phyloP scores from a whole-genome alignment of 2,113 vertebrate genomes.

The Craseonycteris thonglongyai region DNA sequence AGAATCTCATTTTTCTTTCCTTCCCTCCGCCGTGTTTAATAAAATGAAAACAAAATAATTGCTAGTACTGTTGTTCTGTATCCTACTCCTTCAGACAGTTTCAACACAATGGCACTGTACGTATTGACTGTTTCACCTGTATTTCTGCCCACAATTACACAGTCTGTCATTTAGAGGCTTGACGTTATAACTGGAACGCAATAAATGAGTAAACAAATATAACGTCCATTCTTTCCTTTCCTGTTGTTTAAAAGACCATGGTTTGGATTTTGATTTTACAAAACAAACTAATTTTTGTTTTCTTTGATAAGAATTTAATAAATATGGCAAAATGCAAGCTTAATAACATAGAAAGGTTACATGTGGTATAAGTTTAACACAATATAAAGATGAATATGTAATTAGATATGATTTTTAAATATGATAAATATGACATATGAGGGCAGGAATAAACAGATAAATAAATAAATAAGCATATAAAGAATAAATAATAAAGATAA shows the following conservation, averaged over 20 bases:
- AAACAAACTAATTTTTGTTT: not conserved
- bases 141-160: not conserved
- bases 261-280: not conserved
- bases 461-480: not conserved
- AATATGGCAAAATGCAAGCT: not conserved
- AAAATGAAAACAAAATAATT: not conserved
- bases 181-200: not conserved
- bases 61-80: not conserved
- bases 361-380: not conserved
- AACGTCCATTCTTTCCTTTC: not conserved
- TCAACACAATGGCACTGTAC: not conserved
- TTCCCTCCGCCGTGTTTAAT: not conserved
- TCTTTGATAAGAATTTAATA: not conserved
- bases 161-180: not conserved
- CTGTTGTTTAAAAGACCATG: not conserved
- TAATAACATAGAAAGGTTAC: not conserved
- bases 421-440: not conserved
- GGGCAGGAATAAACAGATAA: not conserved
- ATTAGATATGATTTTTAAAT: not conserved
- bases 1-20: not conserved
- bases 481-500: not conserved
- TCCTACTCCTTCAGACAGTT: not conserved
- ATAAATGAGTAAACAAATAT: not conserved
- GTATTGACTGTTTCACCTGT: not conserved
- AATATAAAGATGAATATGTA: not conserved